These are phyloP conservation scores for Ganaspis brasiliensis DNA, from an alignment of 2,888 invertebrate species.

Conservation along the genomic window DNA sequence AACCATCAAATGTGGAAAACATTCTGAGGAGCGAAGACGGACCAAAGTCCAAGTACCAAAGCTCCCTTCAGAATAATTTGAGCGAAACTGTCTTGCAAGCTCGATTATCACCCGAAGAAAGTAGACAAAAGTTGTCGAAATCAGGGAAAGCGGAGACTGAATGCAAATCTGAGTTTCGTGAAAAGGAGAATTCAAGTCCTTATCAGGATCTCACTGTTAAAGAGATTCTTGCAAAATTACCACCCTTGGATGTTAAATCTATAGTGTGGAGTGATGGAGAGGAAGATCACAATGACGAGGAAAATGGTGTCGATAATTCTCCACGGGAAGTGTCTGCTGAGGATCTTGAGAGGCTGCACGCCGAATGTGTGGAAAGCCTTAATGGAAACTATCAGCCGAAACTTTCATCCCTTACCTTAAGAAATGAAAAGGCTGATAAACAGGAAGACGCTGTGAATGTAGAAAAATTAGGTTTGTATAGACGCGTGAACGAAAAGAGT, in stretches of 20 bases:
- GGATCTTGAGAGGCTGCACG: constrained; percentile 75
- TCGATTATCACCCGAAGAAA: constrained; percentile 52
- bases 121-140: constrained; percentile 49
- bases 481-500: constrained; percentile 65
- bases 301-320: constrained; percentile 59
- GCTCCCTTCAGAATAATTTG: constrained; percentile 65
- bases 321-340: constrained; percentile 67
- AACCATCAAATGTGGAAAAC: constrained; percentile 74
- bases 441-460: constrained; percentile 58
- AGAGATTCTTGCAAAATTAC: constrained; percentile 85
- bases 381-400: constrained; percentile 78
- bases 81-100: constrained; percentile 58
- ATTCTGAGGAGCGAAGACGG: constrained; percentile 79
- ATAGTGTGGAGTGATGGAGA: constrained; percentile 81
- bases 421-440: constrained; percentile 50
- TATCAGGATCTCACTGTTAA: constrained; percentile 81
- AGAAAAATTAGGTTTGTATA: constrained; percentile 60
- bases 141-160: constrained; percentile 44
- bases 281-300: constrained; percentile 61
- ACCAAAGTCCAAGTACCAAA: constrained; percentile 74
- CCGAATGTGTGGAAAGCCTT: constrained; percentile 74
- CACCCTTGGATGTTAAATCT: constrained; percentile 84
- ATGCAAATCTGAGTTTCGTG: constrained; percentile 41
- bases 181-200: constrained; percentile 60
- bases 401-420: constrained; percentile 64